Percentiles rank a stretch among this genome's conserved stretches.
These are phyloP conservation scores for Brienomyrus brachyistius DNA, from an alignment of 2,113 vertebrate species.

Conservation along the genomic window DNA sequence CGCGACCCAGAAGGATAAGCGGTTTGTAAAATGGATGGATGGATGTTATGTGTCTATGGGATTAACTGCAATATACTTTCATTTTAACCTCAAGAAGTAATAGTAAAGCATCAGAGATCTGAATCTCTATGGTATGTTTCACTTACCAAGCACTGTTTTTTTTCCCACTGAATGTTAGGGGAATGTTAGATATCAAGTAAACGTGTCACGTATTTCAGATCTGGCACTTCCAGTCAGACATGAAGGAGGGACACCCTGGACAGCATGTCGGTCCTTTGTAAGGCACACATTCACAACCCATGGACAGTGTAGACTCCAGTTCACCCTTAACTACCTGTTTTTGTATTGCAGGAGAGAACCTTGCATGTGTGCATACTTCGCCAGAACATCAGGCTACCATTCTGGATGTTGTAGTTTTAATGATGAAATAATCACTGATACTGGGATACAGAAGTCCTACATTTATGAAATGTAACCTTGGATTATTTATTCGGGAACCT, in stretches of 20 bases:
- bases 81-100: not conserved
- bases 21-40: too few species aligned
- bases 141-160: not conserved
- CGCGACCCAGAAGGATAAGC: too few species aligned
- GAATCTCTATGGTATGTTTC: not conserved
- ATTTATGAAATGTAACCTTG: not conserved
- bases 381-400: not conserved
- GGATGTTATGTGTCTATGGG: not conserved
- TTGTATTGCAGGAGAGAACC: not conserved
- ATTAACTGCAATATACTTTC: not conserved
- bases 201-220: not conserved
- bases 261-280: not conserved
- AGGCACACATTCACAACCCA: not conserved
- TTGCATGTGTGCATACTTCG: not conserved
- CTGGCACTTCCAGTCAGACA: not conserved
- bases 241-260: not conserved
- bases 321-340: not conserved
- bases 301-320: not conserved
- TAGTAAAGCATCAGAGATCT: not conserved
- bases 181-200: not conserved
- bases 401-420: not conserved
- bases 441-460: not conserved
- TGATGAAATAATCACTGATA: not conserved
- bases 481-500: not conserved
- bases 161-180: not conserved